Conservation (phyloP, 2,113 vertebrate genomes). For the Cephalophus harveyi region DNA sequence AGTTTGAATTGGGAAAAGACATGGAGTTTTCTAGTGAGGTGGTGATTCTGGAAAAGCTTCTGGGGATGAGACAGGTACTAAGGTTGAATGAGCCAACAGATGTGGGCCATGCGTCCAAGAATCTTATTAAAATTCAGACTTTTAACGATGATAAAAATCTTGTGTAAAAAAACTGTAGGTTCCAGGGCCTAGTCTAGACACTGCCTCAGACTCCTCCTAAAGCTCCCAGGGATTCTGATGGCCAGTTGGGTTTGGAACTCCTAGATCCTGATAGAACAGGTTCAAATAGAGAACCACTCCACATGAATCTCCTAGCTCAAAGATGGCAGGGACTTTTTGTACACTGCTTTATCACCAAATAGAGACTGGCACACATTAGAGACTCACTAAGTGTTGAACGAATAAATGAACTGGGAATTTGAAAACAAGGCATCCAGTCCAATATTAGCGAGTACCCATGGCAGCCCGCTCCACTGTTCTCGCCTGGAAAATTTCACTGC, state of each 20-base stretch:
- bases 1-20: background rate
- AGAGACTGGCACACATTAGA: background rate
- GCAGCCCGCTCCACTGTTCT: background rate
- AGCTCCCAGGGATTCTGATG: background rate
- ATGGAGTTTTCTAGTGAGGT: background rate
- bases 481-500: background rate
- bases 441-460: background rate
- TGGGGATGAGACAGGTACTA: slow-evolving; percentile 63
- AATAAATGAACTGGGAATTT: background rate
- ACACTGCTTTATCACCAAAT: background rate
- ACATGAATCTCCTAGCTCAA: background rate
- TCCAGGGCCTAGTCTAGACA: background rate
- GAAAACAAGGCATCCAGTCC: background rate
- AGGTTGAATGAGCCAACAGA: slow-evolving; percentile 93
- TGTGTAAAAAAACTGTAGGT: background rate
- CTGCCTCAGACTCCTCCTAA: background rate
- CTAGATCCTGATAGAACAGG: background rate
- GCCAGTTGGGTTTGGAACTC: background rate
- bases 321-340: background rate
- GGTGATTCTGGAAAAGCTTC: background rate
- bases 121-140: slow-evolving; percentile 79
- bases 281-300: background rate
- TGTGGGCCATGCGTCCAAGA: slow-evolving; percentile 95
- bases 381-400: background rate
- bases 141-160: slow-evolving; percentile 76